Percentiles rank a stretch among this genome's conserved stretches.
These are phyloP conservation scores for Chrysocyon brachyurus DNA, from an alignment of 2,797 vertebrate species.

Conservation along the genomic window DNA sequence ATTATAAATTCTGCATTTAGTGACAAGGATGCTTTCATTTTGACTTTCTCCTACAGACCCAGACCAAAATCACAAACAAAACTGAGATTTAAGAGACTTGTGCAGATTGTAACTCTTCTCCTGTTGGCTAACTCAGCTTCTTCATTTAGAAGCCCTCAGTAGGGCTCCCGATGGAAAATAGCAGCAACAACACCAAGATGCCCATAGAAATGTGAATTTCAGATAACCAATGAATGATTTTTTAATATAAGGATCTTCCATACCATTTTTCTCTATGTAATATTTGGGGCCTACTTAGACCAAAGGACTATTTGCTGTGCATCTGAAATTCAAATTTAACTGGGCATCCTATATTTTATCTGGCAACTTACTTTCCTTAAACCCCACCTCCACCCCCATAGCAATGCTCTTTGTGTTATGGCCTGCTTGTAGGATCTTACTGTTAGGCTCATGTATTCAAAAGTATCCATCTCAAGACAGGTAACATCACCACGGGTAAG, in stretches of 20 bases:
- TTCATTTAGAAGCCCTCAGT: not conserved
- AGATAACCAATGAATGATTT: not conserved
- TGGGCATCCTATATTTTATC: not conserved
- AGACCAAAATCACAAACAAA: not conserved
- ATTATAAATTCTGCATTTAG: not conserved
- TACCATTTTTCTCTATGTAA: not conserved
- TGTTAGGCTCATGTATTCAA: not conserved
- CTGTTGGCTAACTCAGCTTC: not conserved
- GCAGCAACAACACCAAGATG: not conserved
- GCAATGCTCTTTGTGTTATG: not conserved
- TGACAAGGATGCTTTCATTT: not conserved
- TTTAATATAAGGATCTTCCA: not conserved
- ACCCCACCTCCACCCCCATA: not conserved
- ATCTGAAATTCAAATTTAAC: slow-evolving; percentile 16
- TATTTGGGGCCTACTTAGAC: not conserved
- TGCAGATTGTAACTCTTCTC: not conserved
- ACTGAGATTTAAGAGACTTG: not conserved
- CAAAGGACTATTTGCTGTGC: not conserved
- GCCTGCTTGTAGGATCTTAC: not conserved
- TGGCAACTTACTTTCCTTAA: not conserved
- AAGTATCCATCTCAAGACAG: not conserved
- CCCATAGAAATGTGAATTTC: not conserved
- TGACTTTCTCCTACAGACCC: not conserved
- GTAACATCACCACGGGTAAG: not conserved
- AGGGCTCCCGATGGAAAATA: not conserved